A percentile compares a stretch with the other conserved stretches of the same genome.
Conservation (phyloP, 2,113 vertebrate species). For the Hippotragus niger region DNA sequence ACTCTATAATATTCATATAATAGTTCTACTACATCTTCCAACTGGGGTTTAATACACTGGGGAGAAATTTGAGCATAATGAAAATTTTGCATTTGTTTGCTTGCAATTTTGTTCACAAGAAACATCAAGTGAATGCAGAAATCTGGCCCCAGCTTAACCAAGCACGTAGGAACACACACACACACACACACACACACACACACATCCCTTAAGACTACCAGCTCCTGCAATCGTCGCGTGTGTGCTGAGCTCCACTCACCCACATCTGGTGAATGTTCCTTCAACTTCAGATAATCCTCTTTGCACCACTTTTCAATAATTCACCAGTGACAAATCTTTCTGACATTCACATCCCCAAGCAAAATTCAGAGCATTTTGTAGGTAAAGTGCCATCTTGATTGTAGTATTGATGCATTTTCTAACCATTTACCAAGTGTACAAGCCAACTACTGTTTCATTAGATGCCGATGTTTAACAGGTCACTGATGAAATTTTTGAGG, state of each 20-base stretch:
- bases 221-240: fast-evolving
- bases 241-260: not conserved
- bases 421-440: not conserved
- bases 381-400: not conserved
- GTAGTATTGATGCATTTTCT: fast-evolving
- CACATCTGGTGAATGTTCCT: not conserved
- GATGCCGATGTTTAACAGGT: not conserved
- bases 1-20: not conserved
- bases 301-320: too few species aligned
- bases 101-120: not conserved
- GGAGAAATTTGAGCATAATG: not conserved
- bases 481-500: not conserved
- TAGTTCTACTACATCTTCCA: not conserved
- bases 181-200: not conserved
- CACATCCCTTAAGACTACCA: not conserved
- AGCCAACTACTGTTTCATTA: not conserved
- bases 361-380: not conserved
- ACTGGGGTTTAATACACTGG: not conserved
- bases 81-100: not conserved
- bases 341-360: not conserved
- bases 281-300: not conserved
- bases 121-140: not conserved
- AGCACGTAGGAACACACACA: not conserved
- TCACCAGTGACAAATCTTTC: not conserved
- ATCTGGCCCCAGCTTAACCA: not conserved